Base-by-base conservation (phyloP, 2,888 invertebrate species). In the Conops quadrifasciatus region DNA sequence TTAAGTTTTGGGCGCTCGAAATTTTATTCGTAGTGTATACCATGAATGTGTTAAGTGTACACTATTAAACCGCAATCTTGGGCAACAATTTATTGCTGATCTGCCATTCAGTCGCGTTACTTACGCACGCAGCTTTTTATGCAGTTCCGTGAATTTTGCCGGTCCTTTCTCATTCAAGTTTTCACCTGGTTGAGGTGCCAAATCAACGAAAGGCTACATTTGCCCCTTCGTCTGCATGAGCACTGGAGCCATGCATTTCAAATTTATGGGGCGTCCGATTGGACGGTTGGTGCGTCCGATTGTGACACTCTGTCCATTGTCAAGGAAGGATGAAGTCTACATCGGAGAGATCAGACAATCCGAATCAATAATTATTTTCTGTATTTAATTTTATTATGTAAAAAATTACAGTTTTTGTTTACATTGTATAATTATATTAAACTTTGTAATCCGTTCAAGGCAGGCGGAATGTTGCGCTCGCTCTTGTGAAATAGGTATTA, bases 141-240 rank as follows among this genome's bases (percentile, higher is more conserved):
- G 45, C 45, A 45, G 45, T 45, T 45, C 45, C 11, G 45, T 45
- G 45, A 15, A 45, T 15, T 45, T 45, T 15, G 45, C 45, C 45
- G 45, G 45, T 45, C 45, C 45, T 13, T 45, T 45, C 45, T 15
- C 45, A 45, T 45, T 45, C 15, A 45, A 45, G 45, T 45, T 45
- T 45, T 9, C 45, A 1, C 1, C 9, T 45, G 45, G 45, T 13
- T 13, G 45, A 58, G 26, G 13, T 21, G 21, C 9, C 26, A 58
- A 9, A 58, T 58, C 26, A n/a, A n/a, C 59, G 9, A 73, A 74
- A 49, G 64, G 69, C 0, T 74, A 72, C 28, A 71, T 72, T 5
- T 72, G 70, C 4, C 9, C 72, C 0, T 74, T 75, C 56, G 72
- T 74, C 11, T 74, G 74, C 26, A 67, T 73, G 13, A 53, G 66